Conservation (phyloP, 2,888 invertebrate genomes). For the Caenorhabditis sulstoni region DNA sequence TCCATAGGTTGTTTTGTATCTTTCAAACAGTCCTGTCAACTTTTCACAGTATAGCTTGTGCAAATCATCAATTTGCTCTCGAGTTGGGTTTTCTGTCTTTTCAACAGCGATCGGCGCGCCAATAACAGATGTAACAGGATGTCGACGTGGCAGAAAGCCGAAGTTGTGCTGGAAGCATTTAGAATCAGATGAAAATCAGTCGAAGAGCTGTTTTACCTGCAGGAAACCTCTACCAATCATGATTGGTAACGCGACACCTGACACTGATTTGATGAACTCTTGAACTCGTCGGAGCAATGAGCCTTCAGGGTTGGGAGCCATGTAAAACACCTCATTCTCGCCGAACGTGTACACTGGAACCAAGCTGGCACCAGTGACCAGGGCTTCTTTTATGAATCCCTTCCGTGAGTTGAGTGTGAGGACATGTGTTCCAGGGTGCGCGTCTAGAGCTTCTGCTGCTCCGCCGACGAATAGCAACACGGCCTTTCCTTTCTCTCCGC, state of each 20-base stretch:
- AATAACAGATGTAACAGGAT: slow-evolving; percentile 84
- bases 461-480: slow-evolving; percentile 32
- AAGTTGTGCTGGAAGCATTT: slow-evolving; percentile 4
- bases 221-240: slow-evolving; percentile 85
- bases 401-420: slow-evolving; percentile 30
- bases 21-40: slow-evolving; percentile 87
- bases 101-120: slow-evolving; percentile 89
- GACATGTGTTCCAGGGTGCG: slow-evolving; percentile 37
- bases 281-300: slow-evolving; percentile 55
- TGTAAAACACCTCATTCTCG: slow-evolving; percentile 81
- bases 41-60: slow-evolving; percentile 87
- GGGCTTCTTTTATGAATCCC: slow-evolving; percentile 38
- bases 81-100: slow-evolving; percentile 86
- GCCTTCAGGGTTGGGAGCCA: slow-evolving; percentile 43
- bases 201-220: not conserved
- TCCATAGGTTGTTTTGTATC: slow-evolving; percentile 88
- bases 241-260: slow-evolving; percentile 81
- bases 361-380: slow-evolving; percentile 73
- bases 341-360: slow-evolving; percentile 82
- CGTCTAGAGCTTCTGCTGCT: slow-evolving; percentile 45
- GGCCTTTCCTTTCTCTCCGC: slow-evolving; percentile 21
- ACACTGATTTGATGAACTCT: slow-evolving; percentile 64
- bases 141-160: slow-evolving; percentile 4
- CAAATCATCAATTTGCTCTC: slow-evolving; percentile 87
- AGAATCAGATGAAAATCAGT: not conserved